Conservation (phyloP, 2,797 vertebrate species). For the Tinamus major region DNA sequence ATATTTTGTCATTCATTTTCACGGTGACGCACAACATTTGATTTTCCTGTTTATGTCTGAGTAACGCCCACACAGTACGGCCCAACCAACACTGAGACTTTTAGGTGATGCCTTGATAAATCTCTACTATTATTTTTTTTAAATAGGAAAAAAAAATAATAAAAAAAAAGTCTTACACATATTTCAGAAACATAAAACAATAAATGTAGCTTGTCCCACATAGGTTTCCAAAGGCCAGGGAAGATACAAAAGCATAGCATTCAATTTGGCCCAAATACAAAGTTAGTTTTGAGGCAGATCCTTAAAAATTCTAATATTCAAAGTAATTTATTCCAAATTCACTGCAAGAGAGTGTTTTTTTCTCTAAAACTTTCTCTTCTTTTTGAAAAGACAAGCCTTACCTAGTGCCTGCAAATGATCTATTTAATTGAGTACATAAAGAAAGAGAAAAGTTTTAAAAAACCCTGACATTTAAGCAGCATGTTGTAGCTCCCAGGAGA, state of each 20-base stretch:
- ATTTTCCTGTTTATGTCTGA: not conserved
- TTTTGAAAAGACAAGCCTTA: not conserved
- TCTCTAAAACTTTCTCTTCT: not conserved
- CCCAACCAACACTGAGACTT: not conserved
- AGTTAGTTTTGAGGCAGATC: not conserved
- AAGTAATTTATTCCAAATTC: not conserved
- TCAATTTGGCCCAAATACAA: not conserved
- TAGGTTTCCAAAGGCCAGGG: not conserved
- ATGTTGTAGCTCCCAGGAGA: not conserved
- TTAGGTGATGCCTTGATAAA: not conserved
- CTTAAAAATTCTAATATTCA: not conserved
- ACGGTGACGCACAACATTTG: not conserved
- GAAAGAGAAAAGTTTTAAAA: not conserved
- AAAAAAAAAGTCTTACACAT: not conserved
- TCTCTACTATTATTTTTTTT: not conserved
- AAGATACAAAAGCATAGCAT: not conserved
- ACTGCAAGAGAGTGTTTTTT: not conserved
- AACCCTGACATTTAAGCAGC: not conserved
- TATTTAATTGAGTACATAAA: not conserved
- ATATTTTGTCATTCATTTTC: not conserved
- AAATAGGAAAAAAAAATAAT: not conserved
- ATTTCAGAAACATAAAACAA: not conserved
- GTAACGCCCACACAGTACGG: not conserved
- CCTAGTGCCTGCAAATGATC: slow-evolving; percentile 1
- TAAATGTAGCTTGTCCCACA: not conserved